Evolutionary conservation across 2,888 invertebrate species (phyloP).

Genomic region (Stenurella melanura): DNA sequence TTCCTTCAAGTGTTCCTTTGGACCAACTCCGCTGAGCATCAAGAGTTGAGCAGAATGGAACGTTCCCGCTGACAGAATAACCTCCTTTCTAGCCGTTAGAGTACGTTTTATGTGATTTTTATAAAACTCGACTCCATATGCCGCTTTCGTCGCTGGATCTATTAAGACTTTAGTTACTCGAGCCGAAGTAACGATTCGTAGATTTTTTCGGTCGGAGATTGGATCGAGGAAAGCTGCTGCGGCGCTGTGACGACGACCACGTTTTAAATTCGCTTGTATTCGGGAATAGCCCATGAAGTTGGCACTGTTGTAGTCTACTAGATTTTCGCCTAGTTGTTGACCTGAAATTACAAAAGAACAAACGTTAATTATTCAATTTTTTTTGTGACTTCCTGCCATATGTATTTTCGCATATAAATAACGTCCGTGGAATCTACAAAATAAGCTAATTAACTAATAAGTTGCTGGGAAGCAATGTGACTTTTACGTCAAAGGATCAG

Average conservation of each 20-base stretch:
- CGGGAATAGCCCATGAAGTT: slow-evolving; percentile 71
- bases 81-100: slow-evolving; percentile 75
- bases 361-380: too few species aligned
- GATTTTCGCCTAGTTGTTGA: slow-evolving; percentile 70
- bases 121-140: slow-evolving; percentile 71
- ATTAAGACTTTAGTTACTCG: slow-evolving; percentile 78
- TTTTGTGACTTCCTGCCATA: too few species aligned
- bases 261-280: slow-evolving; percentile 73
- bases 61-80: slow-evolving; percentile 80
- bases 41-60: slow-evolving; percentile 87
- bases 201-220: slow-evolving; percentile 75
- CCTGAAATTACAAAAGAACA: slow-evolving; percentile 61
- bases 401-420: too few species aligned
- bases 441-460: too few species aligned
- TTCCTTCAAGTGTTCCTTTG: slow-evolving; percentile 76
- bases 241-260: slow-evolving; percentile 76
- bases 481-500: too few species aligned
- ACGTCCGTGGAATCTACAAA: too few species aligned
- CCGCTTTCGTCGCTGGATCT: slow-evolving; percentile 70
- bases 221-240: slow-evolving; percentile 78
- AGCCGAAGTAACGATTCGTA: slow-evolving; percentile 76
- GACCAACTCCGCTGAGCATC: slow-evolving; percentile 82
- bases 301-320: slow-evolving; percentile 71
- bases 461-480: too few species aligned
- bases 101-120: slow-evolving; percentile 59